A percentile compares a stretch with the other conserved stretches of the same genome.
Evolutionary conservation across 2,797 vertebrate species (phyloP).

Genomic region (Intellagama lesueurii): DNA sequence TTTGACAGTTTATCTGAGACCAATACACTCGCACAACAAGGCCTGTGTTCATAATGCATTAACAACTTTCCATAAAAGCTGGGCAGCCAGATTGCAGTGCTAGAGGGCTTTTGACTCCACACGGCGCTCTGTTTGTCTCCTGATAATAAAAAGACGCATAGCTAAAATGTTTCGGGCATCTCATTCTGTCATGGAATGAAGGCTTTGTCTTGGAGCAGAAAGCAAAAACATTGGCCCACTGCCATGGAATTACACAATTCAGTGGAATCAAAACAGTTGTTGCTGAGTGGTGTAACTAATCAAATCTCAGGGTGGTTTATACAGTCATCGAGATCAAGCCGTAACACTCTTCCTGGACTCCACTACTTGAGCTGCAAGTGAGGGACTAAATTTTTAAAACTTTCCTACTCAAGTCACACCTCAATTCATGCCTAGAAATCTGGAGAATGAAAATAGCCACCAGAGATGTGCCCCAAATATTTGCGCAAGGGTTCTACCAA

Average conservation of each 20-base stretch:
- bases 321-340: conserved; percentile 1
- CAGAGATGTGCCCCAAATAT: background rate
- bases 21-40: background rate
- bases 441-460: background rate
- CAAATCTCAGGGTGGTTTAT: background rate
- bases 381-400: background rate
- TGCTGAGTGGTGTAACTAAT: background rate
- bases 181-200: conserved; percentile 22
- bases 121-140: conserved; percentile 13
- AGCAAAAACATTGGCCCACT: conserved; percentile 8
- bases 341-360: background rate
- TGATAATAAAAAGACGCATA: conserved; percentile 36
- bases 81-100: background rate
- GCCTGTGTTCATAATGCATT: background rate
- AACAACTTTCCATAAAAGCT: background rate
- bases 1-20: conserved; percentile 19
- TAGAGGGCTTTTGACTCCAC: background rate
- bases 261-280: conserved; percentile 3
- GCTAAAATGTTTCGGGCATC: conserved; percentile 6
- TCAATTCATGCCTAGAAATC: background rate
- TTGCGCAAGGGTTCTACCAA: background rate
- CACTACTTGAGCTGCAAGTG: background rate
- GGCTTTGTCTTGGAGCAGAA: conserved; percentile 23
- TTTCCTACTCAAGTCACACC: background rate
- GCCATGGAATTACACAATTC: conserved; percentile 7